Base-by-base conservation (phyloP, 1,140 invertebrate genomes). In the Macrobrachium rosenbergii region DNA sequence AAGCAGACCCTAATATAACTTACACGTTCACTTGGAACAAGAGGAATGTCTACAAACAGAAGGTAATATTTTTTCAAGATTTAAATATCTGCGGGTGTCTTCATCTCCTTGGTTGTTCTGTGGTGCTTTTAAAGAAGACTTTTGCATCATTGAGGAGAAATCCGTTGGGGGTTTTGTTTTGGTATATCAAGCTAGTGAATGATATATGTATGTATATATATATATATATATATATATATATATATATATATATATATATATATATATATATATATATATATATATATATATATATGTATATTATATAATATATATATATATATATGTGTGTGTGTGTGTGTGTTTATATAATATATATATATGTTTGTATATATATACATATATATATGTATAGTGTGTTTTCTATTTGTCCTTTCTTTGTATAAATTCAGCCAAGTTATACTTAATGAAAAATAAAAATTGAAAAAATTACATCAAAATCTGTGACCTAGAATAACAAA, bases 21-120 rank as follows among this genome's bases (percentile, higher is more conserved):
- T 98, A 99, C 92, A 97, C 96, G 0, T 99, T 98, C 91, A 96
- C 97, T 0, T 99, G 98, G 98, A 98, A 98, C 92, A 98, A 99
- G 91, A 93, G 97, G 81, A 99, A 99, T 92, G 97, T 98, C 37
- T 99, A 99, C 92, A 97, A 98, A 91, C 98, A 99, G 92, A 98
- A 99, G 93, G 96, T 95, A 73, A 89, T 86, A 16, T 7, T 19
- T 16, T n/a, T 19, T 37, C 11, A 37, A 0, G 7, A 19, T 12
- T 28, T 76, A 21, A 28, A 6, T 19, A 12, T 7, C 11, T 37
- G 67, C 11, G 5, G 43, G 21, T 43, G 5, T 73, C 5, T n/a
- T n/a, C 69, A 73, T 43, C 21, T 73, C 5, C 21, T 11, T n/a
- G 5, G 3, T n/a, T 43, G n/a, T n/a, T n/a, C n/a, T n/a, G n/a